These are phyloP conservation scores for Aphodius sticticus DNA, from an alignment of 2,888 invertebrate genomes.

Conservation along the genomic window DNA sequence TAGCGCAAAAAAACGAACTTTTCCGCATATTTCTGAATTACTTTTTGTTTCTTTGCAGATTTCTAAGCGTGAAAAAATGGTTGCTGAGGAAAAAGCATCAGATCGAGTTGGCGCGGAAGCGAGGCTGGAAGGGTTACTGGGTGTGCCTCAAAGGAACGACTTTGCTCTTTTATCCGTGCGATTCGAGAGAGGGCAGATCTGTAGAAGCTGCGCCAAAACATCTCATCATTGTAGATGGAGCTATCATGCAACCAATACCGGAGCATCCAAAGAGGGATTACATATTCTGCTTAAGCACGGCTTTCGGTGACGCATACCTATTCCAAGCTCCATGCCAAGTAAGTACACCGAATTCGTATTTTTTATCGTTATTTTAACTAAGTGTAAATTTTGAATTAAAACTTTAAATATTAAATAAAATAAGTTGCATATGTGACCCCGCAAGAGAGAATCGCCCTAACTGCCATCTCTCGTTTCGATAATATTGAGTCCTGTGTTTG, in stretches of 20 bases:
- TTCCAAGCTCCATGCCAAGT: constrained; percentile 92
- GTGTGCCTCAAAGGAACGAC: constrained; percentile 97
- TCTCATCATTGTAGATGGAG: constrained; percentile 94
- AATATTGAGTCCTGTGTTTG: no score
- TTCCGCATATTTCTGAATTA: not conserved
- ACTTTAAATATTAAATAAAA: not conserved
- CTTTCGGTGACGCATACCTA: constrained; percentile 96
- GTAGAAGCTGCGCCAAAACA: constrained; percentile 95
- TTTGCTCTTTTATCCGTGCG: constrained; percentile 94
- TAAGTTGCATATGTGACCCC: no score
- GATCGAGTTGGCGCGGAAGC: constrained; percentile 93
- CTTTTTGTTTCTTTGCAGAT: constrained; percentile 67
- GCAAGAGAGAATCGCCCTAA: no score
- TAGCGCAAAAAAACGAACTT: not conserved
- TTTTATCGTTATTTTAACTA: no score
- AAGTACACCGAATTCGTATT: constrained; percentile 50
- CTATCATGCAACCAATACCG: constrained; percentile 98
- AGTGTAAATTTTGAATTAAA: constrained; percentile 18
- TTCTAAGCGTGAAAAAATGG: constrained; percentile 98
- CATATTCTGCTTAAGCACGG: constrained; percentile 97
- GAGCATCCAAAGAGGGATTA: constrained; percentile 98
- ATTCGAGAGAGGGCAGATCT: constrained; percentile 88
- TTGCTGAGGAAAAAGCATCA: constrained; percentile 95
- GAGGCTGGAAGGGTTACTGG: constrained; percentile 99
- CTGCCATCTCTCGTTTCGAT: no score